Evolutionary conservation across 2,888 invertebrate genomes (phyloP).

Genomic region (Catocala nupta): DNA sequence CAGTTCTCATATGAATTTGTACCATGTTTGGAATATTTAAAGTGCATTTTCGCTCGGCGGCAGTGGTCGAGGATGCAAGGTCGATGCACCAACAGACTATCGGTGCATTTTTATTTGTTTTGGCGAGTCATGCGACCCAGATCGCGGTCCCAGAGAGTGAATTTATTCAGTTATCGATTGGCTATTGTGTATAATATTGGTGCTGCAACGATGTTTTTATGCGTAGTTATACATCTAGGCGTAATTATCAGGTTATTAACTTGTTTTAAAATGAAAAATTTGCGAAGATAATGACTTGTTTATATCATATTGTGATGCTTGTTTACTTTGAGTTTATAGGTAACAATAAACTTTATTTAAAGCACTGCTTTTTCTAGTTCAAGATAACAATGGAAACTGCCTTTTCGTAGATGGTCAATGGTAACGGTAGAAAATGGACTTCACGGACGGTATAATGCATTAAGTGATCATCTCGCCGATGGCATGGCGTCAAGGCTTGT

Average conservation of each 20-base stretch:
- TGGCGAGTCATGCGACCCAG: conserved; percentile 85
- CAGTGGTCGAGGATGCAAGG: conserved; percentile 75
- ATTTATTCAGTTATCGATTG: conserved; percentile 86
- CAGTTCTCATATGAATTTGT: conserved; percentile 57
- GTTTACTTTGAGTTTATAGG: too few species aligned
- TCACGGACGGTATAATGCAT: too few species aligned
- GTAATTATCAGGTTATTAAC: conserved; percentile 45
- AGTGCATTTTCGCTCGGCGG: conserved; percentile 51
- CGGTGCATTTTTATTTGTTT: conserved; percentile 86
- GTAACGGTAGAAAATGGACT: too few species aligned
- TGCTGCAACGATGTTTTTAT: conserved; percentile 60
- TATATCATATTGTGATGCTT: too few species aligned
- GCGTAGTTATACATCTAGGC: conserved; percentile 20
- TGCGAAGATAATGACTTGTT: background rate
- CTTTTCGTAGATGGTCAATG: too few species aligned
- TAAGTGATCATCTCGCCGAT: too few species aligned
- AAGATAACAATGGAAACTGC: too few species aligned
- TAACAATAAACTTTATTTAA: too few species aligned
- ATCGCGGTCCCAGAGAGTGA: conserved; percentile 80
- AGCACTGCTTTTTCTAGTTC: too few species aligned
- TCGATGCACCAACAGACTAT: conserved; percentile 84
- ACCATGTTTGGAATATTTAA: conserved; percentile 59
- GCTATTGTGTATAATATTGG: conserved; percentile 80
- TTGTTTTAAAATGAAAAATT: conserved; percentile 20
- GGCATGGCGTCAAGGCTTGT: too few species aligned